Percentiles rank a stretch among this genome's conserved stretches.
phyloP scores from a whole-genome alignment of 2,888 invertebrate genomes.

The Sceliomorpha sp. region DNA sequence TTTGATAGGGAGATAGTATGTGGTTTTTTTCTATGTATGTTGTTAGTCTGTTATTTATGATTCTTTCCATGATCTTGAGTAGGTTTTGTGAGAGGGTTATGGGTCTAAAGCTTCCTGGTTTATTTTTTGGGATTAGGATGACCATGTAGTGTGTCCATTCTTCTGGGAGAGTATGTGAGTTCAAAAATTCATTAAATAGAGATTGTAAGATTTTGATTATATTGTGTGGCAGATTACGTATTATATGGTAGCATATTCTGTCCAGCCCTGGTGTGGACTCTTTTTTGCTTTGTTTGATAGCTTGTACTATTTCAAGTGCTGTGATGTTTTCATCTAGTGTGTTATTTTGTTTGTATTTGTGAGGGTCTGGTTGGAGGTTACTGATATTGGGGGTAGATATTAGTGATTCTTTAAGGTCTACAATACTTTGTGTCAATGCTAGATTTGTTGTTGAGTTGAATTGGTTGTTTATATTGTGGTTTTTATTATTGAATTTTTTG shows the following conservation, averaged over 20 bases:
- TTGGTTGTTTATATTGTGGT: slow-evolving; percentile 2
- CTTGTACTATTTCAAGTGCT: background rate
- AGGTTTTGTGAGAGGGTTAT: slow-evolving; percentile 2
- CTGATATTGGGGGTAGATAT: background rate
- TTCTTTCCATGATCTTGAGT: slow-evolving; percentile 7
- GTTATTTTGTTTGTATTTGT: background rate
- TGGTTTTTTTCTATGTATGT: slow-evolving; percentile 3
- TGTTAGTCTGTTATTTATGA: slow-evolving; percentile 5
- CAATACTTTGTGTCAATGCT: background rate
- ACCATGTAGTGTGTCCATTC: slow-evolving; percentile 3
- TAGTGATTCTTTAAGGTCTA: background rate
- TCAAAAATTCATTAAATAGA: slow-evolving; percentile 4
- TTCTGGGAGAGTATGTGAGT: background rate
- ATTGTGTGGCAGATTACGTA: background rate
- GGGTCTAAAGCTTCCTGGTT: slow-evolving; percentile 5
- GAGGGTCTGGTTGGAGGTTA: background rate
- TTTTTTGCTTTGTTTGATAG: background rate
- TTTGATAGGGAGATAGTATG: slow-evolving; percentile 4
- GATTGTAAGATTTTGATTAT: background rate
- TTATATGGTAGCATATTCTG: background rate
- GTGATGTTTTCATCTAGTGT: background rate
- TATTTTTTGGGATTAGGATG: slow-evolving; percentile 3
- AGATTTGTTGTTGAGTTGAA: background rate
- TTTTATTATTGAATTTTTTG: slow-evolving; percentile 4
- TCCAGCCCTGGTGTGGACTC: background rate